Percentiles rank a stretch among this genome's conserved stretches.
Conservation (phyloP, 1,140 invertebrate species). For the Drosophila persimilis region DNA sequence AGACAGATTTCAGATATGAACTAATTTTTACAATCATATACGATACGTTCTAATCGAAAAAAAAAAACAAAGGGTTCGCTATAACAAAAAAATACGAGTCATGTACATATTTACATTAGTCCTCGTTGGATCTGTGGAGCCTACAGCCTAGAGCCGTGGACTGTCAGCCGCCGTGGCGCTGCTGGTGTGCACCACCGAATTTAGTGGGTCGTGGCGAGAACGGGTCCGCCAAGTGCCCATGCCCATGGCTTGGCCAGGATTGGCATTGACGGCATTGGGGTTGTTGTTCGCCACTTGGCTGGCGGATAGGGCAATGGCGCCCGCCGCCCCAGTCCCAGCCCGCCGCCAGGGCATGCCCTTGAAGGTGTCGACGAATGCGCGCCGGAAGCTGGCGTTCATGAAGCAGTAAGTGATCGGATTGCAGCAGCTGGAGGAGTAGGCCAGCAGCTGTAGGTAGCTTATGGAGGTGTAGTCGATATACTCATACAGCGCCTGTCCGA, state of each 20-base stretch:
- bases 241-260: conserved; percentile 18
- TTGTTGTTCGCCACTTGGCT: conserved; percentile 50
- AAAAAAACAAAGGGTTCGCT: too few species aligned
- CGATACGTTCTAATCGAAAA: conserved; percentile 5
- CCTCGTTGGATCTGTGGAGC: background rate
- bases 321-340: background rate
- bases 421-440: conserved; percentile 94
- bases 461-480: conserved; percentile 90
- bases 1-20: conserved; percentile 23
- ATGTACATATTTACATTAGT: conserved; percentile 20
- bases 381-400: conserved; percentile 93
- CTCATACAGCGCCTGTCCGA: conserved; percentile 87
- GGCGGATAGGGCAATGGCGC: conserved; percentile 28
- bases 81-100: conserved; percentile 36
- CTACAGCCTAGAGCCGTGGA: conserved; percentile 45
- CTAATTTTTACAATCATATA: conserved; percentile 28
- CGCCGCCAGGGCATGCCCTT: conserved; percentile 64
- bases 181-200: conserved; percentile 59
- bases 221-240: conserved; percentile 60
- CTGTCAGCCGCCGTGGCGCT: conserved; percentile 43
- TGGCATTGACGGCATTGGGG: conserved; percentile 19
- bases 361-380: conserved; percentile 87
- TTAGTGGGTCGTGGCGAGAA: conserved; percentile 55
- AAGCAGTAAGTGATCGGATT: conserved; percentile 98
- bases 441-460: conserved; percentile 91